Base-by-base conservation (phyloP, 2,113 vertebrate genomes). In the Nicator chloris region DNA sequence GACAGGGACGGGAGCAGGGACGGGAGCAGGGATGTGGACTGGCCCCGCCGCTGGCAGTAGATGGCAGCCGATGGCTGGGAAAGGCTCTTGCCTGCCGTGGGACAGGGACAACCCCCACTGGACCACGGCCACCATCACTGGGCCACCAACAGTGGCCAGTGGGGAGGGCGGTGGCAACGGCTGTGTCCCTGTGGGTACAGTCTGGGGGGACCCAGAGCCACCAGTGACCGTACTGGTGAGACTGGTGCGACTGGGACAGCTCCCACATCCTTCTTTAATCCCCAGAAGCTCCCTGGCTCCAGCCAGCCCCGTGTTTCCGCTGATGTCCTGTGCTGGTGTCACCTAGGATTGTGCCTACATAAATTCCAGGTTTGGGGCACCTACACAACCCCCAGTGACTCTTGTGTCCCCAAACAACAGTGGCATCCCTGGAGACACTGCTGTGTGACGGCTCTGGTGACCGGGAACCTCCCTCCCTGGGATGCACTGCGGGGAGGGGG, bases 351-450 rank as follows among this genome's bases (percentile, higher is more conserved):
- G 53, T 49, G 15, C n/a, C 16, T 63, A 6, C 13, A 37, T 35
- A 63, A 63, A 20, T 4, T 0, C 42, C 57, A 2, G 5, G 4
- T 19, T 11, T 26, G 51, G 71, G 31, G 19, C 77, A 26, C 28
- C 5, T 6, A 1, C 5, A 5, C 24, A 5, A 9, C 24, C 59
- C 35, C 2, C 1, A 2, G 2, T 3, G 54, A 15, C 3, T 1
- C 44, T 27, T 1, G 66, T 3, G 5, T 35, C 63, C 51, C 42
- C 72, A 56, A n/a, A 40, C 42, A 21, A 6, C 60, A n/a, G 70
- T 1, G 60, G 10, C 65, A 6, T 3, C 83, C 56, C 30, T 5
- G 15, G 27, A 40, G 72, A 53, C 42, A 1, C 1, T 0, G 16
- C 82, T 33, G 20, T 11, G 68, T 30, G 57, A 22, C 78, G 64